A percentile compares a stretch with the other conserved stretches of the same genome.
phyloP scores from a whole-genome alignment of 2,888 invertebrate genomes.

The Poecilus cupreus region DNA sequence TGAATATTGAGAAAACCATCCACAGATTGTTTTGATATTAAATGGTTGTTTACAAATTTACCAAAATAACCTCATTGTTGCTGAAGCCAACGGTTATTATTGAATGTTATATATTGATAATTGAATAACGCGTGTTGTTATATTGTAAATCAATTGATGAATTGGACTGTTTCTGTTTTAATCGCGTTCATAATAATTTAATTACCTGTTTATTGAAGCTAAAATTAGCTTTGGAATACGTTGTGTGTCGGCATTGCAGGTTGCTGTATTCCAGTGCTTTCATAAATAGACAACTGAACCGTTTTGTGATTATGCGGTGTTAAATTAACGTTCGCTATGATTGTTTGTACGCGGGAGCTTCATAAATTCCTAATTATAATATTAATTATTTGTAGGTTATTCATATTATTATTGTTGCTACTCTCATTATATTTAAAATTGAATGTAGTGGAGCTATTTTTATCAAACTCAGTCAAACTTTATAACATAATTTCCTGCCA shows the following conservation, averaged over 20 bases:
- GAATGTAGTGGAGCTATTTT: background rate
- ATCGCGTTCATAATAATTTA: constrained; percentile 18
- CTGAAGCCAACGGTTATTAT: too few species aligned
- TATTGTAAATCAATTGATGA: background rate
- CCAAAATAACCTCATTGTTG: too few species aligned
- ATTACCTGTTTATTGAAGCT: constrained; percentile 18
- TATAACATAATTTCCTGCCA: too few species aligned
- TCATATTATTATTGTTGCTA: constrained; percentile 11
- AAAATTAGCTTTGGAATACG: background rate
- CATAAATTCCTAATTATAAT: constrained; percentile 7
- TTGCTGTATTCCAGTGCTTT: background rate
- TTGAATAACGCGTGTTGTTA: too few species aligned
- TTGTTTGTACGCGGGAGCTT: background rate
- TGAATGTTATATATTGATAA: too few species aligned
- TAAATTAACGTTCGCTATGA: background rate
- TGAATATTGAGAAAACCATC: too few species aligned
- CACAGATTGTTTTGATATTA: too few species aligned
- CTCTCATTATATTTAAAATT: background rate
- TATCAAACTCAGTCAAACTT: too few species aligned
- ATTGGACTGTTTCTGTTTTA: background rate
- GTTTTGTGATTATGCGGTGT: background rate
- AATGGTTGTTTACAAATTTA: too few species aligned
- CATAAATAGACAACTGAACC: background rate
- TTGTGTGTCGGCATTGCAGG: background rate
- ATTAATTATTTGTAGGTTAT: constrained; percentile 3